Evolutionary conservation across 1,140 invertebrate genomes (phyloP), one percentile per base, ranked within the genome.

Genomic region (Drosophila pruinosa): DNA sequence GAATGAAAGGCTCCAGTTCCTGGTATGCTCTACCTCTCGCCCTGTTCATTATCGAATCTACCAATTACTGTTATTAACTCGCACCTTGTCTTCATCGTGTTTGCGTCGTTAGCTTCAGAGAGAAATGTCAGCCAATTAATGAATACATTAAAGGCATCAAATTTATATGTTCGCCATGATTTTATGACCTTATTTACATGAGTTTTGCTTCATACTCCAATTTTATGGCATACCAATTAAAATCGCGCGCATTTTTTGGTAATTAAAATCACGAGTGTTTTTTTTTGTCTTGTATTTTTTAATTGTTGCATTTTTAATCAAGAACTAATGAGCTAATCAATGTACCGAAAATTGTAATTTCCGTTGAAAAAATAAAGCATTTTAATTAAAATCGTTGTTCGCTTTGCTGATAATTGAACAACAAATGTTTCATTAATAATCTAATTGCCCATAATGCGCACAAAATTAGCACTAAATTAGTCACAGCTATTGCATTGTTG

Each of bases 401-500:
- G 69, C 45, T 69, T 63, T 54, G 63, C 68, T 67, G 82, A 82
- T 88, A 88, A 86, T 88, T 82, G 71, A 70, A 68, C 70, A 72
- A 82, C 82, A 82, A 86, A 86, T 88, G 78, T 82, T 86, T 78
- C 78, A 86, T 86, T 81, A 88, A 86, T 86, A 86, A 82, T 88
- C 82, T 86, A 86, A 86, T 88, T 88, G 82, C 54, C 70, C 82
- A 86, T 88, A 86, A 86, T 88, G 78, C 77, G 78, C 56, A 64
- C 82, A 75, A 86, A 86, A 86, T 86, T 88, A 77, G 71, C 82
- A 86, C 78, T 88, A 86, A 86, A 88, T 86, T 86, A 86, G 78
- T 86, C 72, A 86, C 71, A 85, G 74, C 64, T 17, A 28, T 52
- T 24, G 47, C 43, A 59, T 62, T 68, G 78, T 64, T 79, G 52